Evolutionary conservation across 2,888 invertebrate species (phyloP).

Genomic region (Pterostichus madidus): DNA sequence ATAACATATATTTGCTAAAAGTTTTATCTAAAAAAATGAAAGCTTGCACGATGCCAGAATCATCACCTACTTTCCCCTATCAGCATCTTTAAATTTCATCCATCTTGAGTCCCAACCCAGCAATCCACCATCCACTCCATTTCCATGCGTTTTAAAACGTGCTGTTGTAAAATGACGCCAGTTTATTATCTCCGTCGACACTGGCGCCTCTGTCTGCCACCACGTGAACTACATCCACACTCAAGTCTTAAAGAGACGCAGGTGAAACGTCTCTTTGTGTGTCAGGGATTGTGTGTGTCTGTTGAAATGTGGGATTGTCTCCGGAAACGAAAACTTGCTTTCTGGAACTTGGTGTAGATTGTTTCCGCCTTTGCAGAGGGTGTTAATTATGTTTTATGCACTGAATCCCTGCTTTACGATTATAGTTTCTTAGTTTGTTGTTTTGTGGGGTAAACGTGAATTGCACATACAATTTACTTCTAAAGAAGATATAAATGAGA

Average conservation of each 20-base stretch:
- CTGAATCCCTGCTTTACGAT: conserved; percentile 17
- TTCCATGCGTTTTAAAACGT: conserved; percentile 62
- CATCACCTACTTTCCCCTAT: no score
- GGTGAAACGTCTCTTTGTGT: background rate
- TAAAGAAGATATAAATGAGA: background rate
- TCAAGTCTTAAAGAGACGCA: background rate
- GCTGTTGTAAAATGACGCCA: conserved; percentile 62
- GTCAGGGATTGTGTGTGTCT: no score
- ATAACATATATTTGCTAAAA: no score
- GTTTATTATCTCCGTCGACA: conserved; percentile 56
- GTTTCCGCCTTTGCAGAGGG: conserved; percentile 28
- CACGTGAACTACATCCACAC: background rate
- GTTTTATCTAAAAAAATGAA: no score
- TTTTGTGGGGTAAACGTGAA: background rate
- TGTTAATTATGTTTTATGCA: conserved; percentile 41
- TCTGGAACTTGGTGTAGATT: conserved; percentile 37
- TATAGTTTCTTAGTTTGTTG: conserved; percentile 1
- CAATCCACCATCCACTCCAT: conserved; percentile 4
- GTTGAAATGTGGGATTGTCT: conserved; percentile 24
- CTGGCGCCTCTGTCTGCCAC: conserved; percentile 3
- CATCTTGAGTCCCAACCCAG: no score
- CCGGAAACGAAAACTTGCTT: conserved; percentile 42
- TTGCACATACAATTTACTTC: background rate
- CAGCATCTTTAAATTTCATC: no score
- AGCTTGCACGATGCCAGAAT: no score